These are phyloP conservation scores for Oxygymnocypris stewartii DNA, from an alignment of 2,113 vertebrate genomes.

Conservation along the genomic window DNA sequence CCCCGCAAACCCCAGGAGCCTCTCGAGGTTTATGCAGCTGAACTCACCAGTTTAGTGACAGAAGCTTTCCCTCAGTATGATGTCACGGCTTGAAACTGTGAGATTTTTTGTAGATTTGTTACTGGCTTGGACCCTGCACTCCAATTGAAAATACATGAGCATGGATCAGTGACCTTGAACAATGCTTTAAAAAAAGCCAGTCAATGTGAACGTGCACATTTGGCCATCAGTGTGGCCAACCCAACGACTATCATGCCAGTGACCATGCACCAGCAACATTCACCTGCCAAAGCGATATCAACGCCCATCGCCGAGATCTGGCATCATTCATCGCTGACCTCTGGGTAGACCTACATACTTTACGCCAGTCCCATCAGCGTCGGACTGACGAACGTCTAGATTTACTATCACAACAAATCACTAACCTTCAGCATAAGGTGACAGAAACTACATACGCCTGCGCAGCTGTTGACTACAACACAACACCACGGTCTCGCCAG, in stretches of 20 bases:
- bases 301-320: not conserved
- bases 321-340: not conserved
- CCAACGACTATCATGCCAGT: no score
- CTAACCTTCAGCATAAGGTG: no score
- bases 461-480: no score
- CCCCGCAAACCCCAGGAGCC: not conserved
- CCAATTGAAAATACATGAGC: conserved; percentile 11
- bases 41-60: conserved; percentile 7
- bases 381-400: no score
- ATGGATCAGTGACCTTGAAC: not conserved
- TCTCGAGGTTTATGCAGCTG: conserved; percentile 19
- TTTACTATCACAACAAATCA: no score
- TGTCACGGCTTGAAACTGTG: not conserved
- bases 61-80: conserved; percentile 22
- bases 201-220: not conserved
- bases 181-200: conserved; percentile 6
- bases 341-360: not conserved
- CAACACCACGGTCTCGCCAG: no score
- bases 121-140: conserved; percentile 8
- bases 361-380: not conserved
- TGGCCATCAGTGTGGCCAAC: no score
- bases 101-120: not conserved
- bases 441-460: no score
- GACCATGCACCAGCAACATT: no score
- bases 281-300: not conserved